A percentile compares a stretch with the other conserved stretches of the same genome.
Conservation (phyloP, 2,113 vertebrate genomes). For the Megaceryle maxima region DNA sequence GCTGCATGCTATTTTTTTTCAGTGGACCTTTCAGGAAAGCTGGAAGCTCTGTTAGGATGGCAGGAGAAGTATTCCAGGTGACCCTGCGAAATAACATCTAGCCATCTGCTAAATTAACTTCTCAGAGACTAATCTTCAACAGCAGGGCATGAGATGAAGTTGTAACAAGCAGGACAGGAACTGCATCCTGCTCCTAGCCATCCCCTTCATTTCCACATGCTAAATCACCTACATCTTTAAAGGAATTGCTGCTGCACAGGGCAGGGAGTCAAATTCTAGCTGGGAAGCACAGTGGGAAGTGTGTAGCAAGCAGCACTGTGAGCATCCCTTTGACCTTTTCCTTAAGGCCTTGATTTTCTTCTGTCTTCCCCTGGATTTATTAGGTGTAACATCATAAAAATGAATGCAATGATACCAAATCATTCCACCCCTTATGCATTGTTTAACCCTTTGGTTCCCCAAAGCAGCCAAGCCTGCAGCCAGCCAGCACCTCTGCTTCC, state of each 20-base stretch:
- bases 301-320: not conserved
- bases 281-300: not conserved
- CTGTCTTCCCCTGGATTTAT: not conserved
- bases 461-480: not conserved
- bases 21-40: not conserved
- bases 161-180: not conserved
- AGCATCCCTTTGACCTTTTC: not conserved
- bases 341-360: not conserved
- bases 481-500: not conserved
- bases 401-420: accelerated
- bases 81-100: not conserved
- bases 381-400: not conserved
- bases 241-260: not conserved
- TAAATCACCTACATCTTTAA: not conserved
- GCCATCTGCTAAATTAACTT: not conserved
- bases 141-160: not conserved
- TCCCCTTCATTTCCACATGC: not conserved
- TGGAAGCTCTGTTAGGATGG: not conserved
- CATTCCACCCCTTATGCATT: not conserved
- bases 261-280: not conserved
- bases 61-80: not conserved
- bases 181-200: not conserved
- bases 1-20: not conserved
- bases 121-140: not conserved
- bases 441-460: not conserved